phyloP scores from a whole-genome alignment of 1,140 invertebrate genomes.

The Spodoptera litura region DNA sequence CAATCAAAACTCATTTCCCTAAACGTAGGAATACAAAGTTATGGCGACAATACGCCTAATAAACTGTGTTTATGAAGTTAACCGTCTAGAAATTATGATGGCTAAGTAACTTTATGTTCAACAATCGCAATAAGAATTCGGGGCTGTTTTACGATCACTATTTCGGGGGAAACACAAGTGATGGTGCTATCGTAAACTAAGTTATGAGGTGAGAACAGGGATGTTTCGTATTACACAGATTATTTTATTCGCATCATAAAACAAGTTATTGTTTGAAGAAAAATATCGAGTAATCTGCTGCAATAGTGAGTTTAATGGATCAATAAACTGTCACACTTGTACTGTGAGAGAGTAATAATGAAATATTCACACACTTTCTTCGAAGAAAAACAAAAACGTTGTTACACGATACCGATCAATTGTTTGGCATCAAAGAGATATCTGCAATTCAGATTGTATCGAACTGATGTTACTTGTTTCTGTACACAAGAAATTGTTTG shows the following conservation, averaged over 20 bases:
- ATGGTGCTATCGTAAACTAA: constrained; percentile 7
- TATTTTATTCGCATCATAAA: constrained; percentile 28
- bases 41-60: neutral
- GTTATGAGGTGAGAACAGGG: constrained; percentile 32
- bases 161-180: constrained; percentile 7
- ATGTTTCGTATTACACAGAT: constrained; percentile 32
- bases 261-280: constrained; percentile 3
- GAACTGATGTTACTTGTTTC: neutral
- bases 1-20: constrained; percentile 1
- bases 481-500: neutral
- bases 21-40: neutral
- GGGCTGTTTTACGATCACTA: constrained; percentile 21
- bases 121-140: constrained; percentile 16
- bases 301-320: constrained; percentile 8
- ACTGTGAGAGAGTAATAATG: constrained; percentile 11
- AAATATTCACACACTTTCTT: constrained; percentile 29
- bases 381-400: neutral
- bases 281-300: constrained; percentile 16
- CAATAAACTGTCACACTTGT: constrained; percentile 22
- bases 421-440: constrained; percentile 3
- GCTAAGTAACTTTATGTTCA: neutral
- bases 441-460: neutral
- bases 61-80: neutral
- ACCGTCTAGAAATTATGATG: neutral
- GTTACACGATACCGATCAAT: constrained; percentile 1